A percentile compares a stretch with the other conserved stretches of the same genome.
phyloP scores from a whole-genome alignment of 2,113 vertebrate genomes.

The Casuarius casuarius region DNA sequence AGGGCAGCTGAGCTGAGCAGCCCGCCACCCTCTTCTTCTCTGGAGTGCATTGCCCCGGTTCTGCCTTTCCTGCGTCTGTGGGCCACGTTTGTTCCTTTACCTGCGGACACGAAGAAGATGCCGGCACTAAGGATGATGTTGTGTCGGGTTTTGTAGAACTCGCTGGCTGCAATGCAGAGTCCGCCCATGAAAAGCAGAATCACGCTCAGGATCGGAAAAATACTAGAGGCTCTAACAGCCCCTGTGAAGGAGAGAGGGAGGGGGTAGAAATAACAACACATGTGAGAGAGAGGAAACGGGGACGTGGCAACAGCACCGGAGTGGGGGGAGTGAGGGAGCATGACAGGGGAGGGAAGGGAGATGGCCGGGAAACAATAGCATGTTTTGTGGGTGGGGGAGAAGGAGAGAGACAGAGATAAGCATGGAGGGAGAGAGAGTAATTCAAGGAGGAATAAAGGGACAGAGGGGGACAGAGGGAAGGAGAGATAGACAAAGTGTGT shows the following conservation, averaged over 20 bases:
- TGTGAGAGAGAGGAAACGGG: conserved; percentile 15
- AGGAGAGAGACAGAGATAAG: background rate
- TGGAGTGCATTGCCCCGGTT: background rate
- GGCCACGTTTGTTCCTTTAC: conserved; percentile 46
- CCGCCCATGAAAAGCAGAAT: conserved; percentile 99
- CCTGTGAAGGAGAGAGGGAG: conserved; percentile 78
- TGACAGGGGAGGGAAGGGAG: accelerated
- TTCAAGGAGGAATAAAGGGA: background rate
- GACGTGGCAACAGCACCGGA: accelerated
- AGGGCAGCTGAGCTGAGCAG: background rate
- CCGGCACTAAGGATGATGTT: conserved; percentile 97
- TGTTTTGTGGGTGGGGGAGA: background rate
- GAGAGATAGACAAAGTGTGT: conserved; percentile 17
- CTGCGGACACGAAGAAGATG: conserved; percentile 84
- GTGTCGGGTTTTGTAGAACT: conserved; percentile 99
- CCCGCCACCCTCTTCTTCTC: background rate
- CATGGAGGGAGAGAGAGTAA: accelerated
- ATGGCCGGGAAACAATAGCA: background rate
- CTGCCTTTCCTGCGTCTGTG: background rate
- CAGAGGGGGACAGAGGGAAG: background rate
- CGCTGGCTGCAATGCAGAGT: conserved; percentile 97
- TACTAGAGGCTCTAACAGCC: conserved; percentile 97
- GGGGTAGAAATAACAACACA: conserved; percentile 9
- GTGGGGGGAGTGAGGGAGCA: background rate
- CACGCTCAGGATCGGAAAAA: conserved; percentile 99